Base-by-base conservation (phyloP, 2,888 invertebrate species). In the Oscheius onirici region DNA sequence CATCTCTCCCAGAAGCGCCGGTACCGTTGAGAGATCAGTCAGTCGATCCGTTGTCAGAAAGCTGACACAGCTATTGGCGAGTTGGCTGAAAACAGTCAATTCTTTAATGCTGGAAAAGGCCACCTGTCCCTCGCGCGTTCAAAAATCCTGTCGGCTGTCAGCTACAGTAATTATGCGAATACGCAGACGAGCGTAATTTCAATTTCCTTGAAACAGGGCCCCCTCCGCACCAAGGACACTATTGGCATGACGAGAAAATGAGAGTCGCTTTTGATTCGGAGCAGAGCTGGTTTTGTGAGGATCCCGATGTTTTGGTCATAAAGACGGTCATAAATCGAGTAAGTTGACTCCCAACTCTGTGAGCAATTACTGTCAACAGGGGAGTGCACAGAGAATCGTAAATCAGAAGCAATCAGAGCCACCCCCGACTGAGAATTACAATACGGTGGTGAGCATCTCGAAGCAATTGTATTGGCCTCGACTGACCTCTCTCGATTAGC, bases 161-260 rank as follows among this genome's bases (percentile, higher is more conserved):
- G 63, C 63, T 63, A 63, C 63, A 49, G 63, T 63, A 63, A 63
- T 63, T 63, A 63, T 63, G 20, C 49, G 41, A 13, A 17, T 55
- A 8, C 26, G 34, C 13, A 11, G 3, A n/a, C 58, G 20, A 22
- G 41, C 28, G 63, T 63, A 49, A 63, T 63, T 63, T 63, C 63
- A 49, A 63, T 63, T 63, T 63, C 63, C 63, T 63, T 63, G 63
- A 63, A 63, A 26, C 22, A 44, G 46, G 28, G 40, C 13, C 41
- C 13, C 40, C 15, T 26, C 40, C 17, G 17, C 15, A 13, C 54
- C 54, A 26, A 46, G 46, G 46, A 46, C 46, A 46, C 20, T n/a
- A n/a, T n/a, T 13, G 20, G 49, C 11, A 28, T 49, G 63, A 63
- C 46, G 46, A 17, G 46, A 63, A 46, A 63, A 63, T 46, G 11